These are phyloP conservation scores for Alectura lathami DNA, from an alignment of 2,113 vertebrate species.

Conservation along the genomic window DNA sequence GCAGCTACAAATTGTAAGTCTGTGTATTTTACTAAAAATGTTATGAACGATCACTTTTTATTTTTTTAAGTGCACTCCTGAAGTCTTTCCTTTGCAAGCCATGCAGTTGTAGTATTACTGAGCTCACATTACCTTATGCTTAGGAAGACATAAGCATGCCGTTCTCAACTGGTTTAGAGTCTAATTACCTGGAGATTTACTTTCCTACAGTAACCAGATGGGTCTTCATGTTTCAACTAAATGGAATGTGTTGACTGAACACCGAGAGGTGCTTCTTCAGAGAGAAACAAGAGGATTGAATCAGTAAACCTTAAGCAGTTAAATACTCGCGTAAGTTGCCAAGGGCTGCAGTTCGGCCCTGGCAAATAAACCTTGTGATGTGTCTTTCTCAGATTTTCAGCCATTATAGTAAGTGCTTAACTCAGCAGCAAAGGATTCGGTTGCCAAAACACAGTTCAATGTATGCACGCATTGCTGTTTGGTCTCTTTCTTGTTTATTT, in stretches of 20 bases:
- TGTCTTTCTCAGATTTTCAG: background rate
- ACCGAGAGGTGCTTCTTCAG: conserved; percentile 35
- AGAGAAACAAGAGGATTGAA: background rate
- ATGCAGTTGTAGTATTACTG: background rate
- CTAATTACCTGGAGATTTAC: conserved; percentile 78
- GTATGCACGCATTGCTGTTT: background rate
- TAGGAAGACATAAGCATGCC: background rate
- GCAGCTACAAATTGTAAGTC: conserved; percentile 94
- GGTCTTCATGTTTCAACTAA: conserved; percentile 56
- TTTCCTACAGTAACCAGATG: conserved; percentile 72
- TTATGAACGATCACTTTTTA: background rate
- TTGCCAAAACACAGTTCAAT: background rate
- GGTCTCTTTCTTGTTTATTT: background rate
- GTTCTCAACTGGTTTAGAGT: conserved; percentile 66
- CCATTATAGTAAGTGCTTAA: background rate
- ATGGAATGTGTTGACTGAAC: conserved; percentile 37
- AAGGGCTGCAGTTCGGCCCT: background rate
- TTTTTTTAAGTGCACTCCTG: background rate
- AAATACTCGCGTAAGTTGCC: background rate
- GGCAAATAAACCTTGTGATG: background rate
- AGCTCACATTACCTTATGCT: background rate
- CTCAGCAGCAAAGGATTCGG: background rate
- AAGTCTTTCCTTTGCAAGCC: background rate
- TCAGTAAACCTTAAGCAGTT: background rate
- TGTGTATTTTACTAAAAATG: background rate